Conservation (phyloP, 2,113 vertebrate genomes). For the Xerus inauris region DNA sequence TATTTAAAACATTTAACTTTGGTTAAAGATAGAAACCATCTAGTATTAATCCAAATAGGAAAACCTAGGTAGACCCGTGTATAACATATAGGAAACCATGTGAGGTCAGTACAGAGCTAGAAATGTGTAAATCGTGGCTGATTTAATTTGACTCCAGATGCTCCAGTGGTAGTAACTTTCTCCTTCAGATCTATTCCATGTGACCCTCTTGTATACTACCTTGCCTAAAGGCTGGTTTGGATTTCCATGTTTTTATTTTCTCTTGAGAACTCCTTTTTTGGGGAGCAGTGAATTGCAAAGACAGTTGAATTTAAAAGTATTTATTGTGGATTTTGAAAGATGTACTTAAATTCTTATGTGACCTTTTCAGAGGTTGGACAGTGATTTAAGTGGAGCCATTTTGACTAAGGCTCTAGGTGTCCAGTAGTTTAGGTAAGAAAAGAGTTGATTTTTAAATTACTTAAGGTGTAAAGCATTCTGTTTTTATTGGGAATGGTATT, state of each 20-base stretch:
- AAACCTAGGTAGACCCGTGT: conserved; percentile 6
- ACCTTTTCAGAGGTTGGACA: conserved; percentile 38
- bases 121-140: conserved; percentile 61
- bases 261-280: conserved; percentile 17
- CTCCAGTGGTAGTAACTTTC: conserved; percentile 62
- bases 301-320: conserved; percentile 46
- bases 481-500: conserved; percentile 54
- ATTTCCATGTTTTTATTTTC: conserved; percentile 49
- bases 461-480: background rate
- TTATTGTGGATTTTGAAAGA: conserved; percentile 39
- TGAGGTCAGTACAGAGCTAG: conserved; percentile 57
- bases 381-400: conserved; percentile 50
- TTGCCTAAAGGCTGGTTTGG: conserved; percentile 55
- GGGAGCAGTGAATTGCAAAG: conserved; percentile 34
- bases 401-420: conserved; percentile 19
- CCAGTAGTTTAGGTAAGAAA: conserved; percentile 41
- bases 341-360: conserved; percentile 1
- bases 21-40: background rate
- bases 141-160: conserved; percentile 66
- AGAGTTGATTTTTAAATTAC: conserved; percentile 53
- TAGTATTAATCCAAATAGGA: background rate
- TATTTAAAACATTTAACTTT: conserved; percentile 31
- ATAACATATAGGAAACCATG: conserved; percentile 5
- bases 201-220: conserved; percentile 48
- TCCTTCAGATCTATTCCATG: conserved; percentile 54